phyloP scores from a whole-genome alignment of 2,888 invertebrate genomes.

The Nasonia oneida region DNA sequence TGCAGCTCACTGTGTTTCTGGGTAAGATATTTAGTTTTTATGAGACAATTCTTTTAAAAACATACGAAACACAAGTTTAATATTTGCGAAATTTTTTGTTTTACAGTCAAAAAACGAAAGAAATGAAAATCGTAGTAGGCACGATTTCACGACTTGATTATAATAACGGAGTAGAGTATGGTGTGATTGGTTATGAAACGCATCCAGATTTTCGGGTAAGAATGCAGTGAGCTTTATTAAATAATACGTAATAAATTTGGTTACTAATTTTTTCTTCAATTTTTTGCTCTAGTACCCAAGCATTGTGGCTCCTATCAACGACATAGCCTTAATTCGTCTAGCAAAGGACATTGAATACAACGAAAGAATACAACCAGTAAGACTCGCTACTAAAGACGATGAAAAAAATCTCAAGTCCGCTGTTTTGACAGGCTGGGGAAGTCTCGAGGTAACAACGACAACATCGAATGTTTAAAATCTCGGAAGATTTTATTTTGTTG shows the following conservation, averaged over 20 bases:
- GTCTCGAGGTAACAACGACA: conserved; percentile 39
- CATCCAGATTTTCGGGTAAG: neutral
- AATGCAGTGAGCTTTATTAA: neutral
- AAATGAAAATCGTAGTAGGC: neutral
- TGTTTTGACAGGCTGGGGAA: conserved; percentile 75
- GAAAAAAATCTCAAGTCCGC: conserved; percentile 68
- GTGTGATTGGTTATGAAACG: neutral
- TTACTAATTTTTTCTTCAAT: neutral
- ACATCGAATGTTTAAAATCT: neutral
- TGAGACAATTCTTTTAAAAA: neutral
- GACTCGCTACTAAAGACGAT: conserved; percentile 70
- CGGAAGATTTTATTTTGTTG: neutral
- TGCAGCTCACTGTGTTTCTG: conserved; percentile 82
- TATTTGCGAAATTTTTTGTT: neutral
- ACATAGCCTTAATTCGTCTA: neutral
- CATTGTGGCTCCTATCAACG: neutral
- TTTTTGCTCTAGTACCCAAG: neutral
- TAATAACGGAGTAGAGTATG: neutral
- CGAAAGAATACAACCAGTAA: conserved; percentile 71
- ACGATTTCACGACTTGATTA: neutral
- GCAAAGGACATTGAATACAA: conserved; percentile 63
- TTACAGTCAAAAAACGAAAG: neutral
- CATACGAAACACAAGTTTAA: neutral
- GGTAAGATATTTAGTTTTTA: conserved; percentile 74
- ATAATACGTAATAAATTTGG: no score